Evolutionary conservation across 2,888 invertebrate species (phyloP), one percentile per base, ranked within the genome.

Genomic region (Branchellion lobata): DNA sequence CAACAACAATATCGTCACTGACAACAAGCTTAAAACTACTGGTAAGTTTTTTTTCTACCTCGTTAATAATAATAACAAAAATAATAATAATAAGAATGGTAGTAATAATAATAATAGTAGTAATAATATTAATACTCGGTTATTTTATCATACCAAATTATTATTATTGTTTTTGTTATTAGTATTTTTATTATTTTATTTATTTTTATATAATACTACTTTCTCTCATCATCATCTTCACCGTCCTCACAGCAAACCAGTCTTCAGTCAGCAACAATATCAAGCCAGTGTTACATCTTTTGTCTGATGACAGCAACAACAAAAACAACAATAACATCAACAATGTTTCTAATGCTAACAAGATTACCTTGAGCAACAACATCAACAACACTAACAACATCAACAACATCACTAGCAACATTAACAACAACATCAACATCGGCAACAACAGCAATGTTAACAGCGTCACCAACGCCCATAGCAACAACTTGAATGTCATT

Each of bases 241-340:
- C n/a, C n/a, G n/a, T n/a, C 11, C 8, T 47, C 18, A 47, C 47
- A 47, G 47, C 47, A 14, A 14, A 8, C 47, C 47, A 47, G 47
- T 47, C n/a, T 14, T 8, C 61, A 57, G 61, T 57, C 21, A 5
- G 3, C 21, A n/a, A n/a, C 61, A 57, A 57, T 57, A 24, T 3
- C 21, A 57, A 57, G 61, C 8, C 61, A 14, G 3, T n/a, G 8
- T 24, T 57, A 5, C 61, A 57, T n/a, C 2, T 69, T n/a, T 29
- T 69, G 29, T 8, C 69, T 5, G 34, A 34, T 27, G 34, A 33
- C 2, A 18, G 29, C 29, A 31, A 31, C 27, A 31, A 33, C 34
- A 33, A 34, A 3, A 69, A 69, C 27, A 69, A 69, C 33, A 69
- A 69, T 29, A 69, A 29, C 33, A 69, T 8, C 69, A 69, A 34